phyloP scores from a whole-genome alignment of 2,888 invertebrate genomes.

The Stenurella melanura region DNA sequence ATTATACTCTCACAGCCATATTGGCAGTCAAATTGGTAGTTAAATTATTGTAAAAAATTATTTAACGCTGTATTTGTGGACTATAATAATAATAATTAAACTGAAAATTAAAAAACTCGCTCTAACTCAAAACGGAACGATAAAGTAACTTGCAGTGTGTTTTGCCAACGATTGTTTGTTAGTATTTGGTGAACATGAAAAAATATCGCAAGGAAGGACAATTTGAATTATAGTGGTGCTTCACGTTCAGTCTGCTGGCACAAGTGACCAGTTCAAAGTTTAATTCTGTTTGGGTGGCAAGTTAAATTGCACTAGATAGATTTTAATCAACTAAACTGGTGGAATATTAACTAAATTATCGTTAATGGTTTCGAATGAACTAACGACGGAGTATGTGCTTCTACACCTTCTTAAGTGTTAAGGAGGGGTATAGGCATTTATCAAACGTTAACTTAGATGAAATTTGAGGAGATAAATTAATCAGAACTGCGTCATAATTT shows the following conservation, averaged over 20 bases:
- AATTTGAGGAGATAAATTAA: background rate
- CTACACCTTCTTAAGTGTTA: background rate
- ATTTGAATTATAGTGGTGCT: constrained; percentile 6
- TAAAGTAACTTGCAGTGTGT: too few relatives aligned
- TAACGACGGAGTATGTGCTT: constrained; percentile 12
- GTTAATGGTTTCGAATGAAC: constrained; percentile 23
- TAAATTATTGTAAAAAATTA: too few relatives aligned
- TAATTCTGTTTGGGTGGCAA: constrained; percentile 17
- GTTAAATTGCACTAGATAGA: constrained; percentile 19
- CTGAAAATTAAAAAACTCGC: too few relatives aligned
- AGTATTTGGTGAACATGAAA: background rate
- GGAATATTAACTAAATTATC: constrained; percentile 28
- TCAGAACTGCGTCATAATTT: too few relatives aligned
- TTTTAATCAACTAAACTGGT: constrained; percentile 16
- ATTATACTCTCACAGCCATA: too few relatives aligned
- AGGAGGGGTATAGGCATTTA: background rate
- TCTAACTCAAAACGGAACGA: too few relatives aligned
- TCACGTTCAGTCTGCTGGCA: background rate
- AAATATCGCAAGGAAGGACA: background rate
- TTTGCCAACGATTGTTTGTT: too few relatives aligned
- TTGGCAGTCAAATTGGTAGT: too few relatives aligned
- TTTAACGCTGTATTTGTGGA: too few relatives aligned
- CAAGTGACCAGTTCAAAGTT: constrained; percentile 13
- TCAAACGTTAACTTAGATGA: background rate
- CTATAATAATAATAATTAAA: too few relatives aligned